phyloP scores from a whole-genome alignment of 2,113 vertebrate genomes.

The Gymnarchus niloticus region DNA sequence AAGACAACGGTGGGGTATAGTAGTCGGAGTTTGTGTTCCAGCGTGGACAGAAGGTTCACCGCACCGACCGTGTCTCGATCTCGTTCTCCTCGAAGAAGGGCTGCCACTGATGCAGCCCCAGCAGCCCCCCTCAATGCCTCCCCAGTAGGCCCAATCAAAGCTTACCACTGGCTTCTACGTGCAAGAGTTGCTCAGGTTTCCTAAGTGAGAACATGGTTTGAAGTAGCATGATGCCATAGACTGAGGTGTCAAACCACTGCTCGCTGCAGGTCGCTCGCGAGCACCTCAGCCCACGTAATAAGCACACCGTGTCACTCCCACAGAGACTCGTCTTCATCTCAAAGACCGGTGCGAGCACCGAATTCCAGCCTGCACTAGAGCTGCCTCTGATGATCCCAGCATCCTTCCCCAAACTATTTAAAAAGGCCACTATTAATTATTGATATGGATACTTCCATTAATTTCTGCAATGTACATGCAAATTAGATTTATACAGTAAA shows the following conservation, averaged over 20 bases:
- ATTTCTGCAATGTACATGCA: constrained; percentile 30
- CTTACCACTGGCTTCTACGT: background rate
- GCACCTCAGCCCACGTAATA: constrained; percentile 22
- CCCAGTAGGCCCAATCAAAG: constrained; percentile 37
- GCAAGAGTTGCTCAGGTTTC: background rate
- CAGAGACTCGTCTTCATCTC: background rate
- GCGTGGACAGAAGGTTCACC: constrained; percentile 4
- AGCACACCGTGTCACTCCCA: constrained; percentile 14
- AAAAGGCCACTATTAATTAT: background rate
- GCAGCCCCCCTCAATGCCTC: background rate
- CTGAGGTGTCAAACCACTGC: constrained; percentile 33
- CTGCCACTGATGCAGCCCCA: constrained; percentile 22
- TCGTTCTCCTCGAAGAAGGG: constrained; percentile 27
- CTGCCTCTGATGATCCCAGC: background rate
- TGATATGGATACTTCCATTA: background rate
- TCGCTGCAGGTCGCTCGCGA: constrained; percentile 28
- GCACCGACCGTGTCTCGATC: constrained; percentile 21
- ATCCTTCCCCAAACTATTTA: background rate
- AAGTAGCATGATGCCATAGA: constrained; percentile 24
- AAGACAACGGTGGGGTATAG: background rate
- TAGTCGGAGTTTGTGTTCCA: background rate
- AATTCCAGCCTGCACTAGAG: background rate
- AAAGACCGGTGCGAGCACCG: background rate
- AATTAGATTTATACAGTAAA: constrained; percentile 39
- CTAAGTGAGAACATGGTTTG: background rate